These are phyloP conservation scores for Urophycis tenuis DNA, from an alignment of 2,797 vertebrate genomes.

Conservation along the genomic window DNA sequence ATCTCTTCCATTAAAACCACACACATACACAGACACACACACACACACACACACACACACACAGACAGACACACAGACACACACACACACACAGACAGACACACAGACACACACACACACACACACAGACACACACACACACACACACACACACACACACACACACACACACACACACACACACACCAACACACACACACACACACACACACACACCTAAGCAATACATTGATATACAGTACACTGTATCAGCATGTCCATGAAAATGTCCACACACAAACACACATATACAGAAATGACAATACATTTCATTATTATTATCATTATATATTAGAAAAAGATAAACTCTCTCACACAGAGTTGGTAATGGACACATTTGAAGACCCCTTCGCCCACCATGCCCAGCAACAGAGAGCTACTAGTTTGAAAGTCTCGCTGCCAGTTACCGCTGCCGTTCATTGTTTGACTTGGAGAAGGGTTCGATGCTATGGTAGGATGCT, in stretches of 20 bases:
- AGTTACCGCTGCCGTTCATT: conserved; percentile 13
- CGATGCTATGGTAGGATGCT: not conserved
- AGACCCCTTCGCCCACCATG: conserved; percentile 27
- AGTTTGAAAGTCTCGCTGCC: conserved; percentile 20
- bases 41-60: not conserved
- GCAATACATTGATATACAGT: no score
- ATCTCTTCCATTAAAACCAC: not conserved
- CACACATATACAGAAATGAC: not conserved
- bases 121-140: no score
- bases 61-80: not conserved
- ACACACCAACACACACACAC: conserved; percentile 4
- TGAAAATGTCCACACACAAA: not conserved
- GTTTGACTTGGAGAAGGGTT: conserved; percentile 23
- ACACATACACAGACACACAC: not conserved
- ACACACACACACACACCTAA: no score
- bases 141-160: conserved; percentile 17
- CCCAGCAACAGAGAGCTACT: conserved; percentile 13
- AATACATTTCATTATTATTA: no score
- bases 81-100: no score
- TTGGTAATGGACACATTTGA: conserved; percentile 46
- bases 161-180: conserved; percentile 4
- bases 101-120: no score
- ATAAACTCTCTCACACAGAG: not conserved
- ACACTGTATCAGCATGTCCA: no score
- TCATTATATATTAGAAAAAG: no score